Evolutionary conservation across 2,888 invertebrate genomes (phyloP).

Genomic region (Cepaea hortensis): DNA sequence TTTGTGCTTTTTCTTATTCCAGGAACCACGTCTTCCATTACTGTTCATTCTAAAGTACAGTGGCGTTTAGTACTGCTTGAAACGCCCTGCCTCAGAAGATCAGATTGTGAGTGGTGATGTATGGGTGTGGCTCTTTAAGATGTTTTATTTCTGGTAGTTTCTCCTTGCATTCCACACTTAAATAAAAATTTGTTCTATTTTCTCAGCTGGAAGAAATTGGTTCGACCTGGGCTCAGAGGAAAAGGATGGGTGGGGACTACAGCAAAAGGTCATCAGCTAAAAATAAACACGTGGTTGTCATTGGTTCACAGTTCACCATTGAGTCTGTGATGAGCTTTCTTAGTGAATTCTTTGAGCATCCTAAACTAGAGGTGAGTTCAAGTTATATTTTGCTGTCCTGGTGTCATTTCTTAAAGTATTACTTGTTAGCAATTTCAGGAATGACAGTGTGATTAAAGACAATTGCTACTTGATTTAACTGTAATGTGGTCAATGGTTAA

Average conservation of each 20-base stretch:
- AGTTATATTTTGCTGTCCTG: not conserved
- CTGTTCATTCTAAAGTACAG: too few relatives aligned
- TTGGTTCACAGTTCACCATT: constrained; percentile 93
- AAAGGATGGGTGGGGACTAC: constrained; percentile 96
- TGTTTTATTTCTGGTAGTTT: not conserved
- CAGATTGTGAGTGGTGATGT: too few relatives aligned
- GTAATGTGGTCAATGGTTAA: too few relatives aligned
- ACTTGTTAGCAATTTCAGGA: too few relatives aligned
- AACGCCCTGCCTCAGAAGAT: too few relatives aligned
- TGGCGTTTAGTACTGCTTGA: too few relatives aligned
- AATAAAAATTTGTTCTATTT: not conserved
- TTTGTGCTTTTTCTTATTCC: too few relatives aligned
- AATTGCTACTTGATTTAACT: too few relatives aligned
- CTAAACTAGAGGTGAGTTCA: constrained; percentile 83
- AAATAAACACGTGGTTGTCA: constrained; percentile 98
- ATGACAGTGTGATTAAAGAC: too few relatives aligned
- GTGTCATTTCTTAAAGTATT: not conserved
- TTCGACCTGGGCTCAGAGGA: constrained; percentile 98
- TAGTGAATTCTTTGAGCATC: constrained; percentile 98
- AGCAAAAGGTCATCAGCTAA: constrained; percentile 91
- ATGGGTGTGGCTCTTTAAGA: too few relatives aligned
- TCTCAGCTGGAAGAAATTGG: constrained; percentile 94
- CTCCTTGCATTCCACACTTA: too few relatives aligned
- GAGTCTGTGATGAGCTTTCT: constrained; percentile 99
- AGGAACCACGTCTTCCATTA: too few relatives aligned